Percentiles rank a stretch among this genome's conserved stretches.
Evolutionary conservation across 53 echinoderm and acorn worm genomes (phyloP).

Genomic region (Holothuria scabra): DNA sequence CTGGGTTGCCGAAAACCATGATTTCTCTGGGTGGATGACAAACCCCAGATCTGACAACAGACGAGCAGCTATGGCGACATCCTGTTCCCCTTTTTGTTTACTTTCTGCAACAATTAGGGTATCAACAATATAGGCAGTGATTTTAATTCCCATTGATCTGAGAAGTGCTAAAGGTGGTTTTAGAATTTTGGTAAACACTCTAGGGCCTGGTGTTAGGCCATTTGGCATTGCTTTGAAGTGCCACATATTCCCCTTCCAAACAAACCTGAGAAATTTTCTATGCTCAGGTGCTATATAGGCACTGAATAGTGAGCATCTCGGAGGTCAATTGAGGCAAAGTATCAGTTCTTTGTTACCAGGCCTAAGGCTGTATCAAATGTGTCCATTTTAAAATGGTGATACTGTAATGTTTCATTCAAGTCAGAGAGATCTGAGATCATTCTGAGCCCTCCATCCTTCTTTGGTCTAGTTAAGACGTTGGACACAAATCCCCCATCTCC

Average conservation of each 20-base stretch:
- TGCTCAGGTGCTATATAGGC: slow-evolving; percentile 46
- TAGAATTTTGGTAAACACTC: slow-evolving; percentile 61
- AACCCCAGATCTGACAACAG: slow-evolving; percentile 49
- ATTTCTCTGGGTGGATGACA: slow-evolving; percentile 53
- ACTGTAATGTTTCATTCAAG: slow-evolving; percentile 46
- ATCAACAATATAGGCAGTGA: too few species aligned
- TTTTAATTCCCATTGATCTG: slow-evolving; percentile 24
- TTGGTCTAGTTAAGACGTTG: slow-evolving; percentile 53
- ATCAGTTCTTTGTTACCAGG: slow-evolving; percentile 42
- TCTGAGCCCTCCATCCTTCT: slow-evolving; percentile 52
- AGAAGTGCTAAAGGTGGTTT: slow-evolving; percentile 50
- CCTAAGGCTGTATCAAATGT: slow-evolving; percentile 31
- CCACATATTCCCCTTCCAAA: slow-evolving; percentile 42
- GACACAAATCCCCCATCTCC: slow-evolving; percentile 36
- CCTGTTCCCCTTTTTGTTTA: background rate
- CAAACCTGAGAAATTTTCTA: slow-evolving; percentile 47
- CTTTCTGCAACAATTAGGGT: too few species aligned
- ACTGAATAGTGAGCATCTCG: slow-evolving; percentile 63
- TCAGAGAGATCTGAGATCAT: slow-evolving; percentile 63
- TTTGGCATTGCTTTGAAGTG: slow-evolving; percentile 56
- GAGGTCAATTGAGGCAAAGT: slow-evolving; percentile 56
- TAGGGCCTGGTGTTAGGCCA: slow-evolving; percentile 49
- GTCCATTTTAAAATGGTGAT: slow-evolving; percentile 65
- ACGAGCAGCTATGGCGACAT: slow-evolving; percentile 10
- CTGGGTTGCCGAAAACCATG: slow-evolving; percentile 54